Evolutionary conservation across 2,888 invertebrate genomes (phyloP).

Genomic region (Acanthosepion esculentum): DNA sequence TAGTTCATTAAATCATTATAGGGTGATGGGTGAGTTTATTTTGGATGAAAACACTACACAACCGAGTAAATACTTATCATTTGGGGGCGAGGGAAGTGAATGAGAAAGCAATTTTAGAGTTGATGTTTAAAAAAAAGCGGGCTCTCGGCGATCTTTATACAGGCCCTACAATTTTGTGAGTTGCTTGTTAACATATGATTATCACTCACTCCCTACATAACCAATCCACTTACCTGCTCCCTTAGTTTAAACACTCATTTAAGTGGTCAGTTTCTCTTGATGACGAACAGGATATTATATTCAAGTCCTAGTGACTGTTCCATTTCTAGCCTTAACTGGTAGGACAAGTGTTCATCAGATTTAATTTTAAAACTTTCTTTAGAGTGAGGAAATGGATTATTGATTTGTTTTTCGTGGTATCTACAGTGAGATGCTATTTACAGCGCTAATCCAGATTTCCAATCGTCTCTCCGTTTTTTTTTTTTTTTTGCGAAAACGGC

Average conservation of each 20-base stretch:
- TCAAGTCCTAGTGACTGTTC: neutral
- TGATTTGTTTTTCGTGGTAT: neutral
- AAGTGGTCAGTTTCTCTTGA: neutral
- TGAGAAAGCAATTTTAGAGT: neutral
- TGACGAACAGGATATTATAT: neutral
- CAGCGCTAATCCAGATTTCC: too few species aligned
- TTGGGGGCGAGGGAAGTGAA: neutral
- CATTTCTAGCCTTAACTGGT: neutral
- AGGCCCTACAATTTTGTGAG: neutral
- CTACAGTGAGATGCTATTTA: too few species aligned
- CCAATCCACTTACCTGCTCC: neutral
- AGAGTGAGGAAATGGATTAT: neutral
- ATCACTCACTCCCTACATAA: neutral
- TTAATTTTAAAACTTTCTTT: neutral
- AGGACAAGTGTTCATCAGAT: neutral
- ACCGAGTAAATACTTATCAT: neutral
- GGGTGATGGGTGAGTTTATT: neutral
- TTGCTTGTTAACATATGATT: conserved; percentile 5
- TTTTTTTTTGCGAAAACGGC: too few species aligned
- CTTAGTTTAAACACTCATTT: neutral
- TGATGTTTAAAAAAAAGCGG: neutral
- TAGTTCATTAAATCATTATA: neutral
- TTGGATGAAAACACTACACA: neutral
- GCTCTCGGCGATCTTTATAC: neutral
- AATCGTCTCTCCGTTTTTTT: too few species aligned